Evolutionary conservation across 2,888 invertebrate genomes (phyloP).

Genomic region (Tachina lurida): DNA sequence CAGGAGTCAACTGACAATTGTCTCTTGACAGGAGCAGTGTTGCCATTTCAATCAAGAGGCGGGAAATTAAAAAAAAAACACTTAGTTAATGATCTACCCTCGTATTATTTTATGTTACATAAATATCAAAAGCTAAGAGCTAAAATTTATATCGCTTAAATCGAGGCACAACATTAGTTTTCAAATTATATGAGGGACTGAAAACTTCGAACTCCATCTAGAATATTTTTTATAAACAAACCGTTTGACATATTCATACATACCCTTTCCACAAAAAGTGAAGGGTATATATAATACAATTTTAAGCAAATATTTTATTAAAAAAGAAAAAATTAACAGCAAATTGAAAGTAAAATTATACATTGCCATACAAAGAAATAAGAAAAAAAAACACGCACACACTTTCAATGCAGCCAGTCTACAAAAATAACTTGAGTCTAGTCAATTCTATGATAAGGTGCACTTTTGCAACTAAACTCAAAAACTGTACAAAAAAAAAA

Average conservation of each 20-base stretch:
- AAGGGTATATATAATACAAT: conserved; percentile 6
- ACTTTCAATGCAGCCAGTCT: conserved; percentile 1
- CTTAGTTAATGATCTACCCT: too few relatives aligned
- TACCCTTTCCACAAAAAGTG: not conserved
- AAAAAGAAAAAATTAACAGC: conserved; percentile 25
- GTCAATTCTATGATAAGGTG: conserved; percentile 32
- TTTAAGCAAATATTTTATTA: conserved; percentile 43
- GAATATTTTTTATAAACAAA: not conserved
- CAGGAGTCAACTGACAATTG: too few relatives aligned
- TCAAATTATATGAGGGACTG: too few relatives aligned
- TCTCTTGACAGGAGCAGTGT: too few relatives aligned
- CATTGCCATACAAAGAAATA: conserved; percentile 19
- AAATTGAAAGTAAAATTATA: conserved; percentile 63
- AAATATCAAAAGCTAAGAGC: too few relatives aligned
- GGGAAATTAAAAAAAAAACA: too few relatives aligned
- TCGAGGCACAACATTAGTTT: too few relatives aligned
- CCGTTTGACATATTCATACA: not conserved
- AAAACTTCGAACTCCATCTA: too few relatives aligned
- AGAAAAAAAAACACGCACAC: too few relatives aligned
- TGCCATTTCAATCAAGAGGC: too few relatives aligned
- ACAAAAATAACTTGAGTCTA: conserved; percentile 23
- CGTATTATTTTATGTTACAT: too few relatives aligned
- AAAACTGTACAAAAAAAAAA: not conserved
- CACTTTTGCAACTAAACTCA: conserved; percentile 39
- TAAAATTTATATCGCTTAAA: too few relatives aligned